Percentiles rank a stretch among this genome's conserved stretches.
Conservation (phyloP, 2,888 invertebrate species). For the Dorcus parallelipipedus region DNA sequence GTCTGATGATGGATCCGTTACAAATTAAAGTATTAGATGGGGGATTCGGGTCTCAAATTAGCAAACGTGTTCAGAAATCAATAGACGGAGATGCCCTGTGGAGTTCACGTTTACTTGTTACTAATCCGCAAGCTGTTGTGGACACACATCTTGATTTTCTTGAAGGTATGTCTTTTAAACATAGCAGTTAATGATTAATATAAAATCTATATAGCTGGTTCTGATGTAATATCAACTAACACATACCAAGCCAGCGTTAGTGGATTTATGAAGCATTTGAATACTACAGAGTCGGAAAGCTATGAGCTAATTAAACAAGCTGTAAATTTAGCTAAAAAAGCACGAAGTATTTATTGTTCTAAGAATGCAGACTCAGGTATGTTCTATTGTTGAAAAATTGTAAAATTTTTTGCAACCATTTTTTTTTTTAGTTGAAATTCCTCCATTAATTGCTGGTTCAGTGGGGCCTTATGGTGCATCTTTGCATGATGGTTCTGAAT, state of each 20-base stretch:
- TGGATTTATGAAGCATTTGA: constrained; percentile 69
- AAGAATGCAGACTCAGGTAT: constrained; percentile 49
- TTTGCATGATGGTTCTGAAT: constrained; percentile 85
- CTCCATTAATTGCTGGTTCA: constrained; percentile 73
- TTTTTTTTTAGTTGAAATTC: background rate
- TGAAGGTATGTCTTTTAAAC: constrained; percentile 51
- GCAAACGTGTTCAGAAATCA: constrained; percentile 63
- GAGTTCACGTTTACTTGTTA: constrained; percentile 74
- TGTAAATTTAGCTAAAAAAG: constrained; percentile 68
- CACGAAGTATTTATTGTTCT: constrained; percentile 58
- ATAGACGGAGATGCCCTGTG: constrained; percentile 80
- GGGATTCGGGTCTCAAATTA: constrained; percentile 74
- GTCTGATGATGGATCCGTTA: no score
- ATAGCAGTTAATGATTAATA: background rate
- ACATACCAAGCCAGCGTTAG: constrained; percentile 81
- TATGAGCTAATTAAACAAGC: constrained; percentile 66
- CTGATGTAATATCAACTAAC: constrained; percentile 78
- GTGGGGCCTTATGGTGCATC: constrained; percentile 88
- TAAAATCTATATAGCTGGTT: constrained; percentile 63
- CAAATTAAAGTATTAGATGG: constrained; percentile 55
- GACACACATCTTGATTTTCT: constrained; percentile 75
- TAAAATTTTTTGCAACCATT: background rate
- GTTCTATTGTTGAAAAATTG: background rate
- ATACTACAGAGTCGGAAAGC: constrained; percentile 61
- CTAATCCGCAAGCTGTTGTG: constrained; percentile 70